phyloP scores from a whole-genome alignment of 2,113 vertebrate genomes.

The Pampusana beccarii region DNA sequence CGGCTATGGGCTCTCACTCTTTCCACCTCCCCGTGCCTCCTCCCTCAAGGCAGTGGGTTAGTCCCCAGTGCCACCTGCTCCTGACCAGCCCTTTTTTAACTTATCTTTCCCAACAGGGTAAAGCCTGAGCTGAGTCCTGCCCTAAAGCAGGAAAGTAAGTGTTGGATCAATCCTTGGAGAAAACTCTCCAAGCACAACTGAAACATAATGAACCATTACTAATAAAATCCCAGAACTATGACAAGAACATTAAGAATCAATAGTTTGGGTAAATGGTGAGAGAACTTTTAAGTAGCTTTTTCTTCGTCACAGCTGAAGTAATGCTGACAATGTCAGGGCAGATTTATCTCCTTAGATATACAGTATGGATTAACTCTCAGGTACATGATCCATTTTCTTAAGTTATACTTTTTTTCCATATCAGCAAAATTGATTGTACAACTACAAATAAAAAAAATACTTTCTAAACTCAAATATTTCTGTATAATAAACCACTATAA shows the following conservation, averaged over 20 bases:
- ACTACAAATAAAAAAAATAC: neutral
- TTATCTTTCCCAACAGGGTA: neutral
- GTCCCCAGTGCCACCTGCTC: neutral
- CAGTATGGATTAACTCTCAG: neutral
- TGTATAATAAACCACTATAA: neutral
- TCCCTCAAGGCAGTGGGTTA: neutral
- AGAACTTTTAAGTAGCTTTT: neutral
- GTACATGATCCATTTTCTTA: neutral
- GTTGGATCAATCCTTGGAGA: neutral
- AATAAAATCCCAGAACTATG: neutral
- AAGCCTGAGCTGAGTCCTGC: neutral
- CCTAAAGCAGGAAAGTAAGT: neutral
- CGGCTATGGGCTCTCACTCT: accelerated
- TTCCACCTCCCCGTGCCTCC: neutral
- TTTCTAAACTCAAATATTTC: neutral
- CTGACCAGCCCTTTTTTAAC: neutral
- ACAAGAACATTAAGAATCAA: neutral
- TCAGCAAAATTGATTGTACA: neutral
- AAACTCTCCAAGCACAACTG: neutral
- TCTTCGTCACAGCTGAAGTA: neutral
- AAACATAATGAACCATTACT: neutral
- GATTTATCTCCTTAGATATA: neutral
- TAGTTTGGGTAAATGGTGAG: neutral
- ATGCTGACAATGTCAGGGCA: neutral
- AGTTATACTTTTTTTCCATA: neutral